phyloP scores from a whole-genome alignment of 2,797 vertebrate genomes.

The Sarcophilus harrisii region DNA sequence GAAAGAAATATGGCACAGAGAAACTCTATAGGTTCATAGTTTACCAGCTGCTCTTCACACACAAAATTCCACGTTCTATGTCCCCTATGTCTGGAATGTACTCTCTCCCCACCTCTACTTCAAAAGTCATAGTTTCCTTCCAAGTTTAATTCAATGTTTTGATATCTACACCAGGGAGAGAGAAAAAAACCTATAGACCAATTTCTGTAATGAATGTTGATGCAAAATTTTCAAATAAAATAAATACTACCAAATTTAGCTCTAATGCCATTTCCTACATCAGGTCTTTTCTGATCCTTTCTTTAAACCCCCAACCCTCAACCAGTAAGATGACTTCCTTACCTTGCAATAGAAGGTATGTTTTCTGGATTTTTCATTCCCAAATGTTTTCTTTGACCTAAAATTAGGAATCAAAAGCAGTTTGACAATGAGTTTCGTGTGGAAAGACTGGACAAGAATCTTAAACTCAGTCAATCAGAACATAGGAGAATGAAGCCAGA shows the following conservation, averaged over 20 bases:
- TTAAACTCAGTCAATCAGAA: not conserved
- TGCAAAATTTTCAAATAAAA: not conserved
- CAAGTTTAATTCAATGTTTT: not conserved
- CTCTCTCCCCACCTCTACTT: not conserved
- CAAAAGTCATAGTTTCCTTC: not conserved
- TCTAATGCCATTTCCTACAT: not conserved
- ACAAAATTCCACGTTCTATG: not conserved
- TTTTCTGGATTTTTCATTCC: conserved; percentile 38
- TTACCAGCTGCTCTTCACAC: not conserved
- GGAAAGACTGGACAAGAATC: not conserved
- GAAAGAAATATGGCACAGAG: not conserved
- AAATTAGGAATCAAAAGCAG: conserved; percentile 54
- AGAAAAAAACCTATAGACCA: not conserved
- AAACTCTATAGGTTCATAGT: not conserved
- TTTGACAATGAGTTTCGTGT: conserved; percentile 15
- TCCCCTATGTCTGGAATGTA: not conserved
- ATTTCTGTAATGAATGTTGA: not conserved
- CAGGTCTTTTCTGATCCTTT: not conserved
- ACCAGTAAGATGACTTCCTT: conserved; percentile 29
- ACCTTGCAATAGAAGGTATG: conserved; percentile 46
- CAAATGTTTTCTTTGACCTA: conserved; percentile 59
- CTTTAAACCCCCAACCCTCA: not conserved
- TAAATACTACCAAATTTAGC: not conserved
- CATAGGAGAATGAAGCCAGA: not conserved
- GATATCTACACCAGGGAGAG: not conserved